These are phyloP conservation scores for Torymus tubicola DNA, from an alignment of 2,888 invertebrate genomes.

Conservation along the genomic window DNA sequence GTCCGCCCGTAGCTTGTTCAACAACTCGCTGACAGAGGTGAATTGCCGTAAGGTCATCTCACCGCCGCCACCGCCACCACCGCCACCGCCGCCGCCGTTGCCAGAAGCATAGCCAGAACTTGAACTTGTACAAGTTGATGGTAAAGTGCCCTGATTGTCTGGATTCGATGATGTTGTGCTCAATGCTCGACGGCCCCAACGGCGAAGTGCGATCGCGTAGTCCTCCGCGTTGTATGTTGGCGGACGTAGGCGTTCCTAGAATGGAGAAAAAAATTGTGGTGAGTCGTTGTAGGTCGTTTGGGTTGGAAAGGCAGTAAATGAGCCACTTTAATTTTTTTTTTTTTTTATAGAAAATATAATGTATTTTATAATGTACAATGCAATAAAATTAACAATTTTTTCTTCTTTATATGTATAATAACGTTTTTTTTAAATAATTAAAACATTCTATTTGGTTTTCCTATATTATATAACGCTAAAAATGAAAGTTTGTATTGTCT, in stretches of 20 bases:
- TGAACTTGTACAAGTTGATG: conserved; percentile 73
- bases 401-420: too few species aligned
- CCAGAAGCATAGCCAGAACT: conserved; percentile 77
- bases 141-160: conserved; percentile 70
- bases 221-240: conserved; percentile 95
- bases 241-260: conserved; percentile 88
- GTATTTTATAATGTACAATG: too few species aligned
- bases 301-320: too few species aligned
- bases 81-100: conserved; percentile 77
- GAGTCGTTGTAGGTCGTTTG: too few species aligned
- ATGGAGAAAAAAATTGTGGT: not conserved
- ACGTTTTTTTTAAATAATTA: too few species aligned
- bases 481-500: too few species aligned
- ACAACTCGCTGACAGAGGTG: conserved; percentile 90
- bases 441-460: too few species aligned
- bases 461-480: too few species aligned
- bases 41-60: conserved; percentile 94
- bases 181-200: conserved; percentile 85
- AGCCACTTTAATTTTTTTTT: too few species aligned
- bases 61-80: conserved; percentile 79
- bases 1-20: conserved; percentile 91
- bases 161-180: conserved; percentile 68
- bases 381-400: too few species aligned
- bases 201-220: conserved; percentile 87
- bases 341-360: too few species aligned